Evolutionary conservation across 2,797 vertebrate genomes (phyloP).

Genomic region (Bovichtus diacanthus): DNA sequence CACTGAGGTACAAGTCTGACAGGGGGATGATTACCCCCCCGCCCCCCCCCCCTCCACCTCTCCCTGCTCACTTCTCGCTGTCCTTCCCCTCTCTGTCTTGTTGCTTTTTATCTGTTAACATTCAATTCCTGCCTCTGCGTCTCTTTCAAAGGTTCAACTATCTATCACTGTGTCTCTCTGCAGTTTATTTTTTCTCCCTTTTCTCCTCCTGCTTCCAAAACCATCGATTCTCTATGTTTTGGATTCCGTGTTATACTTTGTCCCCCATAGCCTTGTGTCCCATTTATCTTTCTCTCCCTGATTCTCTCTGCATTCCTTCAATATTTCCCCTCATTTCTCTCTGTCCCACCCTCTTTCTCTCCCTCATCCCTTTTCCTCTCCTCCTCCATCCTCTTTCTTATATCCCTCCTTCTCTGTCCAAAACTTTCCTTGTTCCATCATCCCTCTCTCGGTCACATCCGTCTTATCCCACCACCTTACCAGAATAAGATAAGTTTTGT

Average conservation of each 20-base stretch:
- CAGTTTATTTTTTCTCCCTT: neutral
- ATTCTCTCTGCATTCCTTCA: conserved; percentile 4
- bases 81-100: conserved; percentile 1
- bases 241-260: neutral
- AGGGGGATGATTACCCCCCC: conserved; percentile 42
- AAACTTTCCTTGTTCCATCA: too few relatives aligned
- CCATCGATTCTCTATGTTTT: conserved; percentile 4
- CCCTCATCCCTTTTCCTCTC: neutral
- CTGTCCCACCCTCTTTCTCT: neutral
- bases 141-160: conserved; percentile 22
- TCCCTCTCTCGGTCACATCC: conserved; percentile 11
- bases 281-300: conserved; percentile 37
- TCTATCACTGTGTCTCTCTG: conserved; percentile 17
- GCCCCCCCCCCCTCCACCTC: neutral
- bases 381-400: conserved; percentile 12
- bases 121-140: conserved; percentile 28
- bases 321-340: neutral
- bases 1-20: conserved; percentile 59
- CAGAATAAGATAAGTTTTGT: conserved; percentile 27
- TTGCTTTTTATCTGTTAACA: conserved; percentile 33
- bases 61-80: conserved; percentile 10
- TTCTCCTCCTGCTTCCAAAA: conserved; percentile 10
- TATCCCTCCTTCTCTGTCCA: conserved; percentile 5
- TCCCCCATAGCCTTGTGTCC: neutral
- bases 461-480: conserved; percentile 35